Evolutionary conservation across 1,140 invertebrate species (phyloP).

Genomic region (Cardiocondyla obscurior): DNA sequence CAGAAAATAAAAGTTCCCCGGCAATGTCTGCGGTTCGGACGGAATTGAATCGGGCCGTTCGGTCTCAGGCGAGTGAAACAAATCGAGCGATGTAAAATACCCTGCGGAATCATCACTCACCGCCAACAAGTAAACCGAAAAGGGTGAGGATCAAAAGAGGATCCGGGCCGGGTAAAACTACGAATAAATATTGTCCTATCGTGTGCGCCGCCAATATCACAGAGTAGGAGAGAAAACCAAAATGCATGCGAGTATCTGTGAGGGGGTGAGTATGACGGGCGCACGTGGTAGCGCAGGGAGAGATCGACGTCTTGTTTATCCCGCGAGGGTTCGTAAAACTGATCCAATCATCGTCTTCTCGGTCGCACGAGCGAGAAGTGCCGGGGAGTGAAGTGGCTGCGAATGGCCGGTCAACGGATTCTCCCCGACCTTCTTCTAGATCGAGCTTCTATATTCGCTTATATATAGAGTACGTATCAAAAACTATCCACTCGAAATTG

Average conservation of each 20-base stretch:
- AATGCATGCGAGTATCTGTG: constrained; percentile 15
- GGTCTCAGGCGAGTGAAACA: constrained; percentile 53
- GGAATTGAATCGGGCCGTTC: constrained; percentile 52
- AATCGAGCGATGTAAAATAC: constrained; percentile 56
- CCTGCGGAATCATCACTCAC: constrained; percentile 50
- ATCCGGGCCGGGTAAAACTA: constrained; percentile 33
- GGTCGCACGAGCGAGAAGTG: constrained; percentile 38
- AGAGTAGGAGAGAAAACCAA: not conserved
- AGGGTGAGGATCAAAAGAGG: constrained; percentile 53
- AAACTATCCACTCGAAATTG: not conserved
- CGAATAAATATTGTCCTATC: constrained; percentile 53
- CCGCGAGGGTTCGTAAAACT: constrained; percentile 83
- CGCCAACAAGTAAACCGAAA: constrained; percentile 54
- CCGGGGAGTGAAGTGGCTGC: constrained; percentile 48
- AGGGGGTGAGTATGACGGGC: not conserved
- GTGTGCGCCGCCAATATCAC: constrained; percentile 24
- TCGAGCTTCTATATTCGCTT: constrained; percentile 14
- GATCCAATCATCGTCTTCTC: constrained; percentile 83
- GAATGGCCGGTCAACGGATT: constrained; percentile 56
- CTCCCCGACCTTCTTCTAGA: not conserved
- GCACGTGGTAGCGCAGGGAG: not conserved
- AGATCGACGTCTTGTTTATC: constrained; percentile 76
- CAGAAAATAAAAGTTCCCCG: constrained; percentile 30
- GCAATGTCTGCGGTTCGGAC: constrained; percentile 40
- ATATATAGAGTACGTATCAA: constrained; percentile 11